Evolutionary conservation across 2,113 vertebrate species (phyloP).

Genomic region (Paradoxurus hermaphroditus): DNA sequence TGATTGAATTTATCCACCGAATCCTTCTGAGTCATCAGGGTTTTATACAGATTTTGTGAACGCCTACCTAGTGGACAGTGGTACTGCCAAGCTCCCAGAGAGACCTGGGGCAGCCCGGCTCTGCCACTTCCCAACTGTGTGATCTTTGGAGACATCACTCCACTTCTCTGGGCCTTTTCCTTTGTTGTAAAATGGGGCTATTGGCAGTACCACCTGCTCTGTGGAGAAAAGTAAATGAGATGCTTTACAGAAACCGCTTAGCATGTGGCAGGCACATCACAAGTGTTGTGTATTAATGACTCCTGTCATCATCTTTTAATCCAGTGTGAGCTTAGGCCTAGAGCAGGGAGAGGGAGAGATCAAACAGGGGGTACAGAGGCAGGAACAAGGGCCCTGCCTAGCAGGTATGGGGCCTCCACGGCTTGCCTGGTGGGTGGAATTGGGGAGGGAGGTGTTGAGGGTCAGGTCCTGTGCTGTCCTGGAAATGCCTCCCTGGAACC

Average conservation of each 20-base stretch:
- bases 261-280: rapidly evolving
- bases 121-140: background rate
- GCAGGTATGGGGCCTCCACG: background rate
- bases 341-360: background rate
- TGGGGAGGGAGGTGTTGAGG: background rate
- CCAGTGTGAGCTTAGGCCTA: background rate
- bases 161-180: background rate
- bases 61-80: no score
- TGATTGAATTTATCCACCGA: background rate
- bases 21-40: background rate
- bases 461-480: background rate
- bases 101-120: background rate
- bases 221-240: background rate
- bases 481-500: background rate
- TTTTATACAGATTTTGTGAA: background rate
- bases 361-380: background rate
- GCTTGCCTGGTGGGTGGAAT: background rate
- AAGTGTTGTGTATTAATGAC: background rate
- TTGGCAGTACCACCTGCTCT: background rate
- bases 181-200: background rate
- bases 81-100: background rate
- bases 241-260: background rate
- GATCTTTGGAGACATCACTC: rapidly evolving
- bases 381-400: background rate
- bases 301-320: background rate